Conservation (phyloP, 1,140 invertebrate species). For the Drosophila triauraria region DNA sequence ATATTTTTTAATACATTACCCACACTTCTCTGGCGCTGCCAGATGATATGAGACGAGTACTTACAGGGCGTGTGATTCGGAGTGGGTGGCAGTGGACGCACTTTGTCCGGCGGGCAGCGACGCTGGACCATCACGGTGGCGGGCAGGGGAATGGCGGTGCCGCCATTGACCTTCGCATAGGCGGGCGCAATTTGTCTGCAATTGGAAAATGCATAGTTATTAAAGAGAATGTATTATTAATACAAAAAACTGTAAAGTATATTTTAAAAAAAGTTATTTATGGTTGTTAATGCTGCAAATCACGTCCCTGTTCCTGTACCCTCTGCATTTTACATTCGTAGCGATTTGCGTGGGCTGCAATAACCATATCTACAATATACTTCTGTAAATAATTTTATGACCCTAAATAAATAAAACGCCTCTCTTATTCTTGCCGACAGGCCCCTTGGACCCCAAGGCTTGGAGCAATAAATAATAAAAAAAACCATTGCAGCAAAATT, state of each 20-base stretch:
- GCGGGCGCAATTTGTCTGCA: constrained; percentile 88
- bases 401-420: constrained; percentile 70
- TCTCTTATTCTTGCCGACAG: constrained; percentile 40
- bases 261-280: constrained; percentile 30
- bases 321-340: constrained; percentile 15
- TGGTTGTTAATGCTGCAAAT: constrained; percentile 49
- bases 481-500: constrained; percentile 32
- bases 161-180: constrained; percentile 86
- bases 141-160: constrained; percentile 90
- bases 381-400: constrained; percentile 52
- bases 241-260: constrained; percentile 17
- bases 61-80: constrained; percentile 87
- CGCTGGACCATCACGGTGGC: constrained; percentile 90
- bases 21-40: constrained; percentile 21
- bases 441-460: constrained; percentile 28
- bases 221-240: constrained; percentile 29
- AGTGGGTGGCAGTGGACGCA: constrained; percentile 88
- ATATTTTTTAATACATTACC: constrained; percentile 77
- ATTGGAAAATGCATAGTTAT: constrained; percentile 54
- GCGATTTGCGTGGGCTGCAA: constrained; percentile 50
- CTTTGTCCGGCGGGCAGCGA: constrained; percentile 91
- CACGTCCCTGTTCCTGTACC: constrained; percentile 14
- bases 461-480: constrained; percentile 16
- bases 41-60: constrained; percentile 35
- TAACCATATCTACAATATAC: constrained; percentile 58